A percentile compares a stretch with the other conserved stretches of the same genome.
Conservation (phyloP, 2,797 vertebrate genomes). For the Coregonus suidteri region DNA sequence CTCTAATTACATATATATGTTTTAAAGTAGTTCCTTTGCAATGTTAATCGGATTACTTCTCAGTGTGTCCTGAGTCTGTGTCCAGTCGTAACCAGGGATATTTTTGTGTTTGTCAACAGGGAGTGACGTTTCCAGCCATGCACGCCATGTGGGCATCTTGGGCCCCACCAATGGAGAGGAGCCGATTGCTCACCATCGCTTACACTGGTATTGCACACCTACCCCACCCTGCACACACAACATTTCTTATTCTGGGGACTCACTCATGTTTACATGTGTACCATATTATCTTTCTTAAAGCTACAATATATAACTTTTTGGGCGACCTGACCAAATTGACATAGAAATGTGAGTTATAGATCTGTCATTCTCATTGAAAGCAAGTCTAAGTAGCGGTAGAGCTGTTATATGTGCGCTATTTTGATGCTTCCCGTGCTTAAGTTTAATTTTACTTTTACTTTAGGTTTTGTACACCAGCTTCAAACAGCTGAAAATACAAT, state of each 20-base stretch:
- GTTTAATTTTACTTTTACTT: no score
- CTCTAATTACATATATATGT: neutral
- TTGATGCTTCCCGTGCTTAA: no score
- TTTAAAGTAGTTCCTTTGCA: neutral
- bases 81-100: neutral
- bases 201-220: slow-evolving; percentile 84
- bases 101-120: slow-evolving; percentile 72
- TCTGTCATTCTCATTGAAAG: no score
- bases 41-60: no score
- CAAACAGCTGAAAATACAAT: no score
- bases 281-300: neutral
- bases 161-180: slow-evolving; percentile 96
- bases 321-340: no score
- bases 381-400: no score
- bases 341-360: no score
- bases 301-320: no score
- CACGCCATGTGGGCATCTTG: slow-evolving; percentile 96
- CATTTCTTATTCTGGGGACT: neutral
- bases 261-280: neutral
- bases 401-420: no score
- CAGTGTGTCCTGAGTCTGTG: no score
- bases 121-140: slow-evolving; percentile 96
- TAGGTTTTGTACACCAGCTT: no score
- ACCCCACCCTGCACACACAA: neutral
- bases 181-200: slow-evolving; percentile 91